phyloP scores from a whole-genome alignment of 2,797 vertebrate species.

The Fratercula arctica region DNA sequence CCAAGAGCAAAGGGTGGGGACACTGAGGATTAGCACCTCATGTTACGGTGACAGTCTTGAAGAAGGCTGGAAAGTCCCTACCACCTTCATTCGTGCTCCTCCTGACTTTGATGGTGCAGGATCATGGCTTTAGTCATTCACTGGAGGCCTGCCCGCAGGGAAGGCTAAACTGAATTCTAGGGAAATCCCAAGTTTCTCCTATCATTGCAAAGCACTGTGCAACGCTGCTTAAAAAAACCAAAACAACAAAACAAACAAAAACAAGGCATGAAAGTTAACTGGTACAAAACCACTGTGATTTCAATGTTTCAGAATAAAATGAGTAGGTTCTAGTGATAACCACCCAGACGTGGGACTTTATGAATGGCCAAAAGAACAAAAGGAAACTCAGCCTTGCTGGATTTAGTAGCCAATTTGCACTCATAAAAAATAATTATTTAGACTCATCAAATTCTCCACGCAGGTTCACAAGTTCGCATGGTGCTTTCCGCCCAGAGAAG shows the following conservation, averaged over 20 bases:
- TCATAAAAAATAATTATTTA: neutral
- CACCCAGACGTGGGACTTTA: fast-evolving
- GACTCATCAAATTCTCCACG: neutral
- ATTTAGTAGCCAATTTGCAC: neutral
- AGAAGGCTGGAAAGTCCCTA: constrained; percentile 38
- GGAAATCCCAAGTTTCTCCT: constrained; percentile 31
- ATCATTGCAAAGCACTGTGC: neutral
- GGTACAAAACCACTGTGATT: neutral
- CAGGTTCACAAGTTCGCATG: neutral
- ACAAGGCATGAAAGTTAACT: neutral
- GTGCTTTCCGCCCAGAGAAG: neutral
- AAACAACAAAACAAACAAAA: no score
- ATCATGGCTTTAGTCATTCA: neutral
- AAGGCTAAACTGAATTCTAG: constrained; percentile 27
- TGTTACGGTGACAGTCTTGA: neutral
- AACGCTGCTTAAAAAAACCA: neutral
- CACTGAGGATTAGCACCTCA: fast-evolving
- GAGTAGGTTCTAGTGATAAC: fast-evolving
- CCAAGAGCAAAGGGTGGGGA: neutral
- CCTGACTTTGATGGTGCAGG: neutral
- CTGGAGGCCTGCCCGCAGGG: neutral
- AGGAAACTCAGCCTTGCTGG: neutral
- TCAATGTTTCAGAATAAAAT: fast-evolving
- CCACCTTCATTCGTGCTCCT: fast-evolving
- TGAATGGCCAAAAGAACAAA: neutral